These are phyloP conservation scores for Ceuthmochares aereus DNA, from an alignment of 2,113 vertebrate genomes.

Conservation along the genomic window DNA sequence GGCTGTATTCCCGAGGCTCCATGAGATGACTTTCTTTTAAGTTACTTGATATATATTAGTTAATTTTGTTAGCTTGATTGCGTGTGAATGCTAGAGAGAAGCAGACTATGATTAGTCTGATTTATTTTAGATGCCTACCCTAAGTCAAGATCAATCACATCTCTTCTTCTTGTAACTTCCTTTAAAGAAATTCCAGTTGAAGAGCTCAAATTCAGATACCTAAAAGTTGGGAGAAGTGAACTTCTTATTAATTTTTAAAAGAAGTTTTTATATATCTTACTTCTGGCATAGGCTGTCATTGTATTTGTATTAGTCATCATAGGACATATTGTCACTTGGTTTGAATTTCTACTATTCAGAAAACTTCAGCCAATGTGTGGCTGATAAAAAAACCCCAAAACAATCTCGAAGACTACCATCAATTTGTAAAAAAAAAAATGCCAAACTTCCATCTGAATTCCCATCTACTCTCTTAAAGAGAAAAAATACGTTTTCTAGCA, in stretches of 20 bases:
- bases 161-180: neutral
- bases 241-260: neutral
- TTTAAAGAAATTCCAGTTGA: neutral
- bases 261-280: neutral
- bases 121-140: slow-evolving; percentile 35
- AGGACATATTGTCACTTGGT: neutral
- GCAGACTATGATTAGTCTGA: slow-evolving; percentile 46
- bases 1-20: neutral
- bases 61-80: slow-evolving; percentile 60
- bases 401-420: neutral
- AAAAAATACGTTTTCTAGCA: neutral
- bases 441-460: neutral
- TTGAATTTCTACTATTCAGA: neutral
- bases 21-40: slow-evolving; percentile 18
- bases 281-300: neutral
- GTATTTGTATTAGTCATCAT: neutral
- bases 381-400: neutral
- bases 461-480: neutral
- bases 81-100: slow-evolving; percentile 21
- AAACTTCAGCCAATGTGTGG: neutral
- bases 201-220: neutral
- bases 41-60: slow-evolving; percentile 22
- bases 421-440: neutral
- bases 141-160: slow-evolving; percentile 53
- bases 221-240: neutral